Evolutionary conservation across 2,888 invertebrate genomes (phyloP), one percentile per base, ranked within the genome.

Genomic region (Andrena praecox): DNA sequence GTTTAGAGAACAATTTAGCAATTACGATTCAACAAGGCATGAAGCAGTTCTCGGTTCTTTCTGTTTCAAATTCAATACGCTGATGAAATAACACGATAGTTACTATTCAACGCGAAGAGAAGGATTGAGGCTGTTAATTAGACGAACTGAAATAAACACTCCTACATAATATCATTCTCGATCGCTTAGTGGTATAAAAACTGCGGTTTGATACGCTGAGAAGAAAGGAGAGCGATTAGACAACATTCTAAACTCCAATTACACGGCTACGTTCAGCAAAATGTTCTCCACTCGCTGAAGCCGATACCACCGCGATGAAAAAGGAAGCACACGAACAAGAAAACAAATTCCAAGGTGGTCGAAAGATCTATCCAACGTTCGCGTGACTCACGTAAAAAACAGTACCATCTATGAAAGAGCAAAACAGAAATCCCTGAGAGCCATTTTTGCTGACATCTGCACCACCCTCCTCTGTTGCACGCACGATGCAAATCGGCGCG

Each of bases 11-110:
- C 42, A n/a, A 73, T 67, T 66, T 24, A 52, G 52, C 20, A 24
- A 59, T 70, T 70, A 42, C 5, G 50, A 71, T 71, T 66, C 42
- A 59, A 72, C 29, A n/a, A 60, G 10, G 50, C 10, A 16, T n/a
- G 52, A 42, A n/a, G 20, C 12, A 59, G 50, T 42, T 52, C 67
- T n/a, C 29, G 6, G 2, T 10, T 20, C 42, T 33, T 48, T 12
- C 73, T 64, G 42, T 20, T 72, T 66, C 50, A 29, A 77, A 59
- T 59, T 60, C 50, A 60, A 69, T 60, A 24, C 24, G 68, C n/a
- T 16, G 20, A 33, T 24, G 20, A 20, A n/a, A n/a, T n/a, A n/a
- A 20, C 42, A 42, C 0, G 42, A 10, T 24, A 8, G 3, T 6
- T 24, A 56, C 10, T 59, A 66, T 60, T 60, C n/a, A n/a, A 35